Conservation (phyloP, 2,888 invertebrate genomes). For the Timema podura region DNA sequence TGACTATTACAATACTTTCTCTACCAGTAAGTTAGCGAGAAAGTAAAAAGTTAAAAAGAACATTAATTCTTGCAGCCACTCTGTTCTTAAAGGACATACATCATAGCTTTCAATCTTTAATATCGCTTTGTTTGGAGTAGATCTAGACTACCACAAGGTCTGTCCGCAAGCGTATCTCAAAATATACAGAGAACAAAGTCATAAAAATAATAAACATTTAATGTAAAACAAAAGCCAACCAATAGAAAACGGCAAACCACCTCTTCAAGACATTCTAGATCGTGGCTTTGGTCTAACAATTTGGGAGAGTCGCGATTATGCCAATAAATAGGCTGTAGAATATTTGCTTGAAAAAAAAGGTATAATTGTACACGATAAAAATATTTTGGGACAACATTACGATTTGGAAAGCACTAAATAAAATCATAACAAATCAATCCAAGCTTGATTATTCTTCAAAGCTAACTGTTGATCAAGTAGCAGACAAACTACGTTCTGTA, state of each 20-base stretch:
- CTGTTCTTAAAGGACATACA: background rate
- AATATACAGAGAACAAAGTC: background rate
- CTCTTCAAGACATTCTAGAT: background rate
- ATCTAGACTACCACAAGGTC: slow-evolving; percentile 1
- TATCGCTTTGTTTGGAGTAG: background rate
- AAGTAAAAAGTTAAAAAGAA: background rate
- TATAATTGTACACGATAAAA: background rate
- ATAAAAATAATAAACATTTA: background rate
- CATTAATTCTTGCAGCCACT: background rate
- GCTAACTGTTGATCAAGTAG: background rate
- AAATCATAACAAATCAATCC: background rate
- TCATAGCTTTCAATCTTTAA: background rate
- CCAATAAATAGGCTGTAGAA: background rate
- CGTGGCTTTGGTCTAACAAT: background rate
- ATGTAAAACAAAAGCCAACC: background rate
- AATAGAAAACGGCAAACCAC: background rate
- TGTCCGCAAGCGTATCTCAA: background rate
- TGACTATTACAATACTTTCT: too few species aligned
- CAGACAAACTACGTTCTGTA: background rate
- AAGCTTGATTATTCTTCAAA: background rate
- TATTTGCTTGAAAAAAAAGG: background rate
- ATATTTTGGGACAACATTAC: background rate
- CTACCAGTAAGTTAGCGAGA: too few species aligned
- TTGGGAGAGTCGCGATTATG: background rate
- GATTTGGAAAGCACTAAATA: background rate